Conservation (phyloP, 2,113 vertebrate species). For the Lepidothrix coronata region DNA sequence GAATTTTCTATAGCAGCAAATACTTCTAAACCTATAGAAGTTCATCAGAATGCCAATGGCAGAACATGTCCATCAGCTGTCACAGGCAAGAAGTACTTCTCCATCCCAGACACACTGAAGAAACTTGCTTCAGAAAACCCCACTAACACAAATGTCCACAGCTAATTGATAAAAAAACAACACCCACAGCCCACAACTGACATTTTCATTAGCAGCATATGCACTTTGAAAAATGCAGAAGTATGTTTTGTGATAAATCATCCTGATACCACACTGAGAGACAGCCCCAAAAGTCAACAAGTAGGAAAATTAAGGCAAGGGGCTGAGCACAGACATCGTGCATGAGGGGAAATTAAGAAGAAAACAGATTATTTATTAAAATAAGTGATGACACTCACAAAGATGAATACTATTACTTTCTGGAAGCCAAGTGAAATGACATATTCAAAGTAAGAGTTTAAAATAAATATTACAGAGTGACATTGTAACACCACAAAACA, state of each 20-base stretch:
- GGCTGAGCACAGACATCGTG: background rate
- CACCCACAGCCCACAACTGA: background rate
- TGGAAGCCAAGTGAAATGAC: constrained; percentile 15
- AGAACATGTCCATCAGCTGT: background rate
- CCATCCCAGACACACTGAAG: background rate
- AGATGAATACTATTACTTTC: constrained; percentile 21
- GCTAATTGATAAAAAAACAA: background rate
- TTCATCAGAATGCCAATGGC: background rate
- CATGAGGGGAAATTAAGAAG: background rate
- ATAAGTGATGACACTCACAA: background rate
- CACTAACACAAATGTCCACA: background rate
- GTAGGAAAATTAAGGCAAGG: background rate
- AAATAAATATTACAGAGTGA: constrained; percentile 14
- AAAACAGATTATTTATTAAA: constrained; percentile 35
- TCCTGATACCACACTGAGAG: background rate
- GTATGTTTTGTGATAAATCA: background rate
- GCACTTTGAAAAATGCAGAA: background rate
- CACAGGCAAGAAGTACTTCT: background rate
- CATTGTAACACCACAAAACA: background rate
- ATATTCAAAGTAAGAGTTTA: background rate
- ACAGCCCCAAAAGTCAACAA: background rate
- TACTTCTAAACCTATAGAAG: background rate
- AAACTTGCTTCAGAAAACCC: background rate
- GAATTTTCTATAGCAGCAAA: background rate
- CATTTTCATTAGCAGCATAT: background rate